Percentiles rank a stretch among this genome's conserved stretches.
Conservation (phyloP, 2,113 vertebrate species). For the Limanda limanda region DNA sequence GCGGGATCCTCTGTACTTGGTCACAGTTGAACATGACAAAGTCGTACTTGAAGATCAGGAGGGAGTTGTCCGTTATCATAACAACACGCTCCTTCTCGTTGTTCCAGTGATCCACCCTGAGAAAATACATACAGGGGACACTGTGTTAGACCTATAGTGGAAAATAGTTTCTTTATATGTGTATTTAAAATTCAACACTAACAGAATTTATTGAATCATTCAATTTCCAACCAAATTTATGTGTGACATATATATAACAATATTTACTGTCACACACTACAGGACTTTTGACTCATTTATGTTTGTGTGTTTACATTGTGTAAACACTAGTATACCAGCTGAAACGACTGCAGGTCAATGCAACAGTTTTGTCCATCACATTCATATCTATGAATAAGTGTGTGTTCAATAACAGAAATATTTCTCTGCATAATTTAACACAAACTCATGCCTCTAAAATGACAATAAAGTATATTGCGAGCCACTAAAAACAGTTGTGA, state of each 20-base stretch:
- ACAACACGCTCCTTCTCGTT: constrained; percentile 86
- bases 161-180: not conserved
- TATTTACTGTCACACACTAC: no score
- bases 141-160: not conserved
- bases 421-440: not conserved
- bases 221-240: not conserved
- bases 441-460: not conserved
- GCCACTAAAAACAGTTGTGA: no score
- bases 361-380: not conserved
- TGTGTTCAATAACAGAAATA: not conserved
- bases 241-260: not conserved
- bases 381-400: not conserved
- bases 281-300: not conserved
- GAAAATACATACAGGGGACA: constrained; percentile 14
- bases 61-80: constrained; percentile 78
- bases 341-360: not conserved
- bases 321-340: not conserved
- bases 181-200: not conserved
- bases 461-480: no score
- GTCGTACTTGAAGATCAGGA: constrained; percentile 87
- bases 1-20: constrained; percentile 77
- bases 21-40: constrained; percentile 86
- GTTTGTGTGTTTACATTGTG: no score
- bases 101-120: constrained; percentile 89
- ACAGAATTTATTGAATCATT: not conserved